phyloP scores from a whole-genome alignment of 2,113 vertebrate species.

The Cheirogaleus medius region DNA sequence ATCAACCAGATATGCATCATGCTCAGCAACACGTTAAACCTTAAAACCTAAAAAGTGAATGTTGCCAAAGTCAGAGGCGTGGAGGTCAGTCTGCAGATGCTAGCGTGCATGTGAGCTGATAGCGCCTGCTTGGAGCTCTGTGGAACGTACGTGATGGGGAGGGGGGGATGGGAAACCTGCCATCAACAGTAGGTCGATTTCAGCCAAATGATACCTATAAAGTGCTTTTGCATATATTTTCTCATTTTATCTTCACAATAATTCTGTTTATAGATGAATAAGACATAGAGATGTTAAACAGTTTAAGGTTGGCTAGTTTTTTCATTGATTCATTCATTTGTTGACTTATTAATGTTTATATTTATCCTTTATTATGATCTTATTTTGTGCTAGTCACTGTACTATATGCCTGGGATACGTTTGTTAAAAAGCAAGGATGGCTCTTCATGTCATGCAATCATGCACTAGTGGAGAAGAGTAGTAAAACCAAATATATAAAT shows the following conservation, averaged over 20 bases:
- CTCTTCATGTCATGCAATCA: not conserved
- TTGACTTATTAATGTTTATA: not conserved
- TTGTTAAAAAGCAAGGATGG: not conserved
- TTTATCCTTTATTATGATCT: not conserved
- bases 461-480: not conserved
- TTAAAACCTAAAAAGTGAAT: not conserved
- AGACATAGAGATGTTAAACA: not conserved
- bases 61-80: not conserved
- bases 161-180: not conserved
- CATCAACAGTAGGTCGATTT: not conserved
- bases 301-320: not conserved
- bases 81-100: not conserved
- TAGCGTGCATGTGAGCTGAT: accelerated
- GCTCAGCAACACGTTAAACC: not conserved
- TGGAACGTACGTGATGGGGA: not conserved
- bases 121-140: too few species aligned
- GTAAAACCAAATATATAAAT: not conserved
- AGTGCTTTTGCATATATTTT: not conserved
- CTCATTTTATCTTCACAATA: not conserved
- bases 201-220: not conserved
- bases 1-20: not conserved
- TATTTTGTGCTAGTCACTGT: not conserved
- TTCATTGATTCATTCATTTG: not conserved
- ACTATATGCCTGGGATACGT: not conserved
- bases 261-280: not conserved